Conservation (phyloP, 2,113 vertebrate genomes). For the Bolborhynchus lineola region DNA sequence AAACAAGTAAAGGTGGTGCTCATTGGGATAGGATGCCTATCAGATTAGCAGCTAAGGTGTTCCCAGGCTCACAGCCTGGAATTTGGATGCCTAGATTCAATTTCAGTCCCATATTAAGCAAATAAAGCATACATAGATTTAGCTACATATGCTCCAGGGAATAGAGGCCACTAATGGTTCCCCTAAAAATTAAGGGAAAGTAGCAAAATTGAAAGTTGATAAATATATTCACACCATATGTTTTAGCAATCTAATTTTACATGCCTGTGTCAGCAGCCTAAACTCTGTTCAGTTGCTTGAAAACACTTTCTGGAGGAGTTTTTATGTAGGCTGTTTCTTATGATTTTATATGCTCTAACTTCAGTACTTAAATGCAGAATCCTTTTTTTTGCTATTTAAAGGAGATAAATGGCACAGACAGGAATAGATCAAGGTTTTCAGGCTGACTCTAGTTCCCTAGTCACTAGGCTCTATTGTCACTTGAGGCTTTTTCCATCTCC, state of each 20-base stretch:
- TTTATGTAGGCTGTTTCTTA: slow-evolving; percentile 57
- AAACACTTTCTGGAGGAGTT: slow-evolving; percentile 63
- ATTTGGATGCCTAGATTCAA: neutral
- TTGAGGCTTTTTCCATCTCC: neutral
- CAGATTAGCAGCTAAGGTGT: neutral
- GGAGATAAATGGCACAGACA: slow-evolving; percentile 47
- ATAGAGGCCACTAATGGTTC: slow-evolving; percentile 14
- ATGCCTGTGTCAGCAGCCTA: slow-evolving; percentile 53
- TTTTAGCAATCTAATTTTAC: slow-evolving; percentile 60
- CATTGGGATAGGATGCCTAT: neutral
- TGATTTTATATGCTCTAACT: slow-evolving; percentile 39
- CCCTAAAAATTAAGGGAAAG: slow-evolving; percentile 24
- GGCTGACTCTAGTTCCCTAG: neutral
- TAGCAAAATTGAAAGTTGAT: slow-evolving; percentile 24
- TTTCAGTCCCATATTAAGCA: neutral
- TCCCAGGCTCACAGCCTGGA: neutral
- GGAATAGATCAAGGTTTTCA: slow-evolving; percentile 51
- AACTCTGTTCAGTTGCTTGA: slow-evolving; percentile 46
- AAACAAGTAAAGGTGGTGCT: neutral
- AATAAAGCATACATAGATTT: neutral
- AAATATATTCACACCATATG: slow-evolving; percentile 66
- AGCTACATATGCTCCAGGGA: neutral
- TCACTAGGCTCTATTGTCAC: neutral
- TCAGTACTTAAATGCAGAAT: slow-evolving; percentile 4
- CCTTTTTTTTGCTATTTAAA: neutral